Evolutionary conservation across 2,113 vertebrate genomes (phyloP), one percentile per base, ranked within the genome.

Genomic region (Nothobranchius furzeri): DNA sequence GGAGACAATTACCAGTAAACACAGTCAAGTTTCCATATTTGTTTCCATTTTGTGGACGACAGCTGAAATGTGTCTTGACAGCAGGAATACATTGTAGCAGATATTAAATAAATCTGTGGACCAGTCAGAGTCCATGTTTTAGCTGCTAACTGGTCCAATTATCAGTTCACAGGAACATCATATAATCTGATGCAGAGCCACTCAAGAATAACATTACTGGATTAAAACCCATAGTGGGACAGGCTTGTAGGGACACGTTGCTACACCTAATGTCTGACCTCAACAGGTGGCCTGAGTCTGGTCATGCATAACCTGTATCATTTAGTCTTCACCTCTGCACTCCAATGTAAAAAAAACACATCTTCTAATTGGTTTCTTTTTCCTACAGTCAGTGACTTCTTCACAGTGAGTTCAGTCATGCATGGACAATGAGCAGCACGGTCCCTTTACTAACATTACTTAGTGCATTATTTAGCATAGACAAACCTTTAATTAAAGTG

Each of bases 1-100:
- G 81, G 63, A 63, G 68, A 85, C 5, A 64, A 75, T 60, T 13
- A 88, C 8, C 0, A 68, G 78, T 20, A 14, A 48, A 67, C 13
- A 50, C 9, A 40, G n/a, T 55, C 37, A 36, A 30, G 30, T 30
- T 30, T 30, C 4, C 30, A 30, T 30, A 30, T 30, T 30, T 30
- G 1, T 30, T 30, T 30, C 30, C 30, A 30, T 30, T 30, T 30
- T 30, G 3, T 30, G 30, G 30, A 30, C 30, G 30, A 30, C 30
- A 30, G 30, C 30, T 30, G 30, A 30, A 40, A 40, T 40, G 4
- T 40, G 37, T 71, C 72, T 64, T 66, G 48, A 55, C 60, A 55
- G 60, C 57, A 35, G 24, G 20, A 65, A 57, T 58, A 66, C 42
- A 53, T 24, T 64, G 24, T 11, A 3, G 46, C 25, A 56, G 76